Conservation (phyloP, 2,797 vertebrate species). For the Sternarchorhynchus goeldii region DNA sequence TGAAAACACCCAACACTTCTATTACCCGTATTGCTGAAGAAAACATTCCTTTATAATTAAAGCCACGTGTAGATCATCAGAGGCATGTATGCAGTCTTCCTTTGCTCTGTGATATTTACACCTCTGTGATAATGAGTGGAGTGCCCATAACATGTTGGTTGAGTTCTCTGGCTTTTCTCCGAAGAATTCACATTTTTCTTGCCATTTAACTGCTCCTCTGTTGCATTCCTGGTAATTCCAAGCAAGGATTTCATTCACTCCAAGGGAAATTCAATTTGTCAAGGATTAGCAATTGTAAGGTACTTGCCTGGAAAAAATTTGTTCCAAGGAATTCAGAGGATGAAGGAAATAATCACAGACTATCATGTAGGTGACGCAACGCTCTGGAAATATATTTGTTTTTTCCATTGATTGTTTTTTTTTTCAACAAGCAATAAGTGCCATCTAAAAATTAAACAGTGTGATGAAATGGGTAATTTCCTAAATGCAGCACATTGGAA, state of each 20-base stretch:
- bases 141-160: conserved; percentile 33
- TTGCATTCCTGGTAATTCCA: conserved; percentile 11
- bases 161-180: conserved; percentile 23
- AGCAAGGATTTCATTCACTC: conserved; percentile 8
- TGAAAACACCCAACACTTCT: conserved; percentile 22
- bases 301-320: conserved; percentile 33
- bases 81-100: neutral
- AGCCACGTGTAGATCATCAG: conserved; percentile 44
- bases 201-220: neutral
- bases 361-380: neutral
- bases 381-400: no score
- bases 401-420: no score
- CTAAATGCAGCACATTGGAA: no score
- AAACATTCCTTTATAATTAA: conserved; percentile 32
- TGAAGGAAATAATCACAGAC: neutral
- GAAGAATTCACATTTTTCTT: neutral
- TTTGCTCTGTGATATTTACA: conserved; percentile 45
- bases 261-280: conserved; percentile 13
- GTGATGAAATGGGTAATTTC: no score
- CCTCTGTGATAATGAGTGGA: conserved; percentile 33
- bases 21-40: conserved; percentile 30
- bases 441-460: no score
- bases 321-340: conserved; percentile 12
- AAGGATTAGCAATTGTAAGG: conserved; percentile 7
- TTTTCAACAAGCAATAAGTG: no score